Base-by-base conservation (phyloP, 2,797 vertebrate species). In the Pterois miles region DNA sequence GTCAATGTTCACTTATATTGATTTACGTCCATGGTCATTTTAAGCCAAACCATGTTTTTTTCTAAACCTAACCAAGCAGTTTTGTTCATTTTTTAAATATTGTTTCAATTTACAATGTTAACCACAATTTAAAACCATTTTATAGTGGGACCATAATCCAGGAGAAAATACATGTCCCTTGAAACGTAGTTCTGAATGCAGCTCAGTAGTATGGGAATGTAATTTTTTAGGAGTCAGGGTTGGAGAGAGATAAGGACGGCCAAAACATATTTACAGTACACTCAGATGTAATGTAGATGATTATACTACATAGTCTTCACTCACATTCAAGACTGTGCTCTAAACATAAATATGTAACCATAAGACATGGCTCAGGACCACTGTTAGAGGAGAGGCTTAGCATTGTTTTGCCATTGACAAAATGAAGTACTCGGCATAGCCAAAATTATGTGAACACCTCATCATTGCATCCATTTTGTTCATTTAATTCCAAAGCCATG, bases 201-300 rank as follows among this genome's bases (percentile, higher is more conserved):
- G 43, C n/a, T 48, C n/a, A 48, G 43, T 48, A 1, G 18, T 20
- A 48, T 48, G 18, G 43, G 43, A 48, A 4, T 20, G 43, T 20
- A 48, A 48, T 18, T 48, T 48, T 48, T 7, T 48, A 48, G 18
- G 43, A 46, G 43, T 20, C 43, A 46, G 18, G 18, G 8, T 46
- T 20, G 43, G 43, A 27, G 54, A 36, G 31, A 54, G 59, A 73
- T 54, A 4, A 69, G 29, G 16, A 40, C 0, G 8, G 34, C 43
- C 11, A 40, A 54, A 64, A 72, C 23, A 34, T 65, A 31, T 67
- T 66, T 67, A 53, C 53, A 14, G 7, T 70, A 66, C 43, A 66
- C 38, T 71, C 14, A 14, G 66, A 65, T 58, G 25, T 43, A 22
- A 62, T 11, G 5, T 13, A 11, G 40, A 50, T 14, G 29, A 40